phyloP scores from a whole-genome alignment of 2,797 vertebrate genomes.

The Molossus alvarezi region DNA sequence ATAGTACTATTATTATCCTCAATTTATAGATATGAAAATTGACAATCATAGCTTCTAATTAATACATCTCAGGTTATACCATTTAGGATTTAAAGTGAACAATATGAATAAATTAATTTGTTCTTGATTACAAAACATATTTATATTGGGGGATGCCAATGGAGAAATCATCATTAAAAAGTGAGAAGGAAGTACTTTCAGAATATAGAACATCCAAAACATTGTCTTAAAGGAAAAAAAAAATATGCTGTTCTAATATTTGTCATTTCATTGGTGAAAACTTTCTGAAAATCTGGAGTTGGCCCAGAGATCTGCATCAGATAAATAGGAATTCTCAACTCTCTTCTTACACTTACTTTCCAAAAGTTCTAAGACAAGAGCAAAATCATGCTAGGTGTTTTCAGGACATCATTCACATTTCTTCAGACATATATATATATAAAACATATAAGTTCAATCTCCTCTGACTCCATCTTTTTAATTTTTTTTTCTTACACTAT shows the following conservation, averaged over 20 bases:
- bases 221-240: not conserved
- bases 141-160: not conserved
- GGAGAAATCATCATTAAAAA: not conserved
- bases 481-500: not conserved
- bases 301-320: not conserved
- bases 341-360: not conserved
- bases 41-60: conserved; percentile 1
- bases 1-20: not conserved
- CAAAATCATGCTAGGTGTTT: not conserved
- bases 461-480: not conserved
- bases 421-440: not conserved
- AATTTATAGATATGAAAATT: conserved; percentile 26
- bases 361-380: not conserved
- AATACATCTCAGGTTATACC: not conserved
- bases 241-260: not conserved
- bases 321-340: not conserved
- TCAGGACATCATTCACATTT: not conserved
- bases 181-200: not conserved
- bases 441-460: not conserved
- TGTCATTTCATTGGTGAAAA: not conserved
- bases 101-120: not conserved
- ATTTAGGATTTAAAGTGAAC: not conserved
- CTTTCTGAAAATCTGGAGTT: not conserved
- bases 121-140: not conserved
- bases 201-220: not conserved